These are phyloP conservation scores for Harlomillsia oculata DNA, from an alignment of 1,140 invertebrate genomes.

Conservation along the genomic window DNA sequence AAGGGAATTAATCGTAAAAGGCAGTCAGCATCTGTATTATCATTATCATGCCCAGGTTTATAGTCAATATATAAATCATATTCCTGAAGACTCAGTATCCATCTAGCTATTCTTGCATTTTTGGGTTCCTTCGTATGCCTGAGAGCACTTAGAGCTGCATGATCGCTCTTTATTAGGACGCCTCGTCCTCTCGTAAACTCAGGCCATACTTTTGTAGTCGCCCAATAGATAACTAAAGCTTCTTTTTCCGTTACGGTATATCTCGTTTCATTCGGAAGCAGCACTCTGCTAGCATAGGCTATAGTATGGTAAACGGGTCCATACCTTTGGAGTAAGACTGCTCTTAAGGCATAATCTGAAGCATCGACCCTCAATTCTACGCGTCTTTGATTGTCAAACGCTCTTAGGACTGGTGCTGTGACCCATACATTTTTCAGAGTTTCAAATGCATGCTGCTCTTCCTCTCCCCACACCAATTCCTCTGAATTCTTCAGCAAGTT, in stretches of 20 bases:
- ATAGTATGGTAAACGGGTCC: conserved; percentile 35
- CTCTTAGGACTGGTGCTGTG: conserved; percentile 32
- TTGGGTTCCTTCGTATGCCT: neutral
- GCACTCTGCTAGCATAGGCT: conserved; percentile 34
- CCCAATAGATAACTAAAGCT: neutral
- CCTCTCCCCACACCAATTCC: conserved; percentile 38
- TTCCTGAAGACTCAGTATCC: conserved; percentile 16
- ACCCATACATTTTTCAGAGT: conserved; percentile 37
- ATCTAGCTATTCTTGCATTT: conserved; percentile 3
- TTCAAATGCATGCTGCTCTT: conserved; percentile 39
- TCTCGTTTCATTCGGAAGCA: conserved; percentile 29
- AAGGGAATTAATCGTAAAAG: conserved; percentile 3
- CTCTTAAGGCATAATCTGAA: conserved; percentile 35
- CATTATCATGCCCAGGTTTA: conserved; percentile 11
- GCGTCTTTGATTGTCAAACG: conserved; percentile 28
- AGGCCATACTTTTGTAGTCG: too few relatives aligned
- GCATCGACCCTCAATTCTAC: conserved; percentile 31
- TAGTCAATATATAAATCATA: conserved; percentile 1
- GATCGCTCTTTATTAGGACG: conserved; percentile 2
- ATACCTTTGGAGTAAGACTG: conserved; percentile 37
- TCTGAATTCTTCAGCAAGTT: conserved; percentile 38
- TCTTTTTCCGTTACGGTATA: neutral
- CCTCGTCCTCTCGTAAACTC: too few relatives aligned
- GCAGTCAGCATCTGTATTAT: conserved; percentile 14
- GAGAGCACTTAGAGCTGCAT: conserved; percentile 3